Base-by-base conservation (phyloP, 2,888 invertebrate genomes). In the Chrysolina americana region DNA sequence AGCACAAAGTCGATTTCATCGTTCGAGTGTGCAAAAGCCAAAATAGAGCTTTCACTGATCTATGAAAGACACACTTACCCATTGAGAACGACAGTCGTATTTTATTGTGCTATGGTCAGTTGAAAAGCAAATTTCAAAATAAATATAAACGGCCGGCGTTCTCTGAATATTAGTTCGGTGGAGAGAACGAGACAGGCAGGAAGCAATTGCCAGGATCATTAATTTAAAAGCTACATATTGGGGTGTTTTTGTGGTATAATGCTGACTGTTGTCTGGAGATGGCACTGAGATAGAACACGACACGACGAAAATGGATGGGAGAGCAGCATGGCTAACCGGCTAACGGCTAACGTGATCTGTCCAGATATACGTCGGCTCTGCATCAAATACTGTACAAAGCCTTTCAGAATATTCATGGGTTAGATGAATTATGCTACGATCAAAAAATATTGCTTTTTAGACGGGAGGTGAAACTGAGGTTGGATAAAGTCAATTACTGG, bases 181-280 rank as follows among this genome's bases (percentile, higher is more conserved):
- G 83, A 84, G 83, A 85, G 84, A 85, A 81, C 82, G 83, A 82
- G 82, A 83, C 84, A 82, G 85, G 83, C 86, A 86, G 87, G 85
- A 86, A 87, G 87, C 87, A 87, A 87, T 87, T 86, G 87, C 85
- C 82, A 84, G 86, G 84, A 87, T 87, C 87, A 88, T 88, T 88
- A 87, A 88, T 88, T 87, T 87, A 87, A 88, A 87, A 87, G 87
- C 87, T 87, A 87, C 87, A 87, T 87, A 87, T 87, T 87, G 87
- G 87, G 85, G 84, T 87, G 87, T 88, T 88, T 87, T 88, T 87
- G 87, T 86, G 86, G 86, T 85, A 86, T 87, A 86, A 86, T 87
- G 88, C 87, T 88, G 87, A 88, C 87, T 88, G 87, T 87, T 87
- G 87, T 88, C 88, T 88, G 87, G 87, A 88, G 87, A 88, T 88